These are phyloP conservation scores for Alauda arvensis DNA, from an alignment of 2,797 vertebrate species.

Conservation along the genomic window DNA sequence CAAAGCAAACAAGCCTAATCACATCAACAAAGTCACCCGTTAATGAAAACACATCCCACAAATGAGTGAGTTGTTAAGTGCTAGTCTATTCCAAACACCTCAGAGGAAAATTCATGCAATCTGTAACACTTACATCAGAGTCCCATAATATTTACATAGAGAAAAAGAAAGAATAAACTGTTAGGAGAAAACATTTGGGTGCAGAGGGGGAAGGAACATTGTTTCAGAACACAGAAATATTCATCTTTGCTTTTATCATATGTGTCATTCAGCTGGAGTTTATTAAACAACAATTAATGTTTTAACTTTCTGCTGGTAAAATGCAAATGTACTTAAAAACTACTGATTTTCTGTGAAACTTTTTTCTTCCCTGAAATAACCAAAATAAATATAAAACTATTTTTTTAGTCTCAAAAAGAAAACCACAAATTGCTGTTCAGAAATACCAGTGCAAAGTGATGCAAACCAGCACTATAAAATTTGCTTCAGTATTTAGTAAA, in stretches of 20 bases:
- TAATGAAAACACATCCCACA: constrained; percentile 55
- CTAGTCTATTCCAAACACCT: constrained; percentile 12
- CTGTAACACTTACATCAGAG: constrained; percentile 73
- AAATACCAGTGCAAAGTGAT: neutral
- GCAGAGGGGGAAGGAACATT: neutral
- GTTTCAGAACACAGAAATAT: constrained; percentile 18
- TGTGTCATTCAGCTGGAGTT: neutral
- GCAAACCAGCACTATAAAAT: neutral
- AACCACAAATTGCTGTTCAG: neutral
- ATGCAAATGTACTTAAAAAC: neutral
- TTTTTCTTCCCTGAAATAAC: neutral
- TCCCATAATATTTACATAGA: constrained; percentile 68
- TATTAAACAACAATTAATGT: neutral
- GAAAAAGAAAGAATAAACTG: constrained; percentile 67
- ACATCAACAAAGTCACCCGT: constrained; percentile 27
- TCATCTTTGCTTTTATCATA: neutral
- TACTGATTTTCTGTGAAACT: neutral
- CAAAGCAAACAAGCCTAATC: constrained; percentile 36
- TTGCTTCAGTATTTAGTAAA: neutral
- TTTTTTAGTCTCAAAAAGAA: neutral
- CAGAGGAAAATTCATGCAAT: constrained; percentile 50
- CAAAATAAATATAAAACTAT: neutral
- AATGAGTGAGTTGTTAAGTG: constrained; percentile 25
- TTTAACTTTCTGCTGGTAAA: neutral
- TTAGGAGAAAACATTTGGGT: constrained; percentile 52